Evolutionary conservation across 2,113 vertebrate genomes (phyloP), one percentile per base, ranked within the genome.

Genomic region (Gyps fulvus): DNA sequence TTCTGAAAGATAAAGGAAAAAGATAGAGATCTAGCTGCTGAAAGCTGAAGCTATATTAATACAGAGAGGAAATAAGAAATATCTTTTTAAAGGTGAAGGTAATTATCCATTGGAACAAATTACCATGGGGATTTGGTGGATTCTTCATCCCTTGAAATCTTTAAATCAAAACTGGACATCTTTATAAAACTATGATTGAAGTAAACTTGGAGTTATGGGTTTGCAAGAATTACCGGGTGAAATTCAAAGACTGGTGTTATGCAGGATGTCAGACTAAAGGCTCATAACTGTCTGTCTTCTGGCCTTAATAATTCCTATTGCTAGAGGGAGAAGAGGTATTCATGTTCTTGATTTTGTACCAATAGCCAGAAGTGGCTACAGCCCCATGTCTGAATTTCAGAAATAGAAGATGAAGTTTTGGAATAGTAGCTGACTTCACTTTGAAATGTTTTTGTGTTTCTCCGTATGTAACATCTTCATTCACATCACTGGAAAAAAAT

Each of bases 101-200:
- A 93, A 90, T 95, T 93, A 87, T 85, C 70, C 1, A 0, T 90
- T 88, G 58, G 59, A 95, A 80, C 31, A 94, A 92, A 83, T 74
- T 89, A 61, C 45, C 8, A 8, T 18, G 42, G 78, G n/a, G 50
- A 58, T 87, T 80, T 95, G 72, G 87, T 95, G 38, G 70, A 89
- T 92, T 94, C 73, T 94, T 12, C 70, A 73, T 82, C 58, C 38
- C 42, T 95, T 89, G 49, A 94, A 95, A 63, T 66, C 38, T 87
- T 85, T 85, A 91, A 92, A 94, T 83, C 13, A 84, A 71, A 95
- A 71, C 59, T 76, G 73, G 18, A 50, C 66, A 63, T 62, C n/a
- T 89, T 93, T 91, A 31, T 83, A 67, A 63, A 62, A 61, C 36
- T 85, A 9, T 76, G 57, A 71, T 67, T 0, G 0, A 92, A 83